phyloP scores from a whole-genome alignment of 2,797 vertebrate species.

The Silurus aristotelis region DNA sequence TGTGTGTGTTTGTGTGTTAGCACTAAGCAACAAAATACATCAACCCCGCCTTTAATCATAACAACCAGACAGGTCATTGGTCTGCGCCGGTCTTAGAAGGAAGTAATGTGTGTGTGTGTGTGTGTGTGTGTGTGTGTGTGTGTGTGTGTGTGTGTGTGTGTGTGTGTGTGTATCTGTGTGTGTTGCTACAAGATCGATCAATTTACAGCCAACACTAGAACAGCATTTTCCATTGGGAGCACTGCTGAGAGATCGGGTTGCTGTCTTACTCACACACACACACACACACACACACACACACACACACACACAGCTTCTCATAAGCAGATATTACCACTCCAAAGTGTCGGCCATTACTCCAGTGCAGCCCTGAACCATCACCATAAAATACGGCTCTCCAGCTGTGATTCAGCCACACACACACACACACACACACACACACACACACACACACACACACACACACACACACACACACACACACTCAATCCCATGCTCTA shows the following conservation, averaged over 20 bases:
- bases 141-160: constrained; percentile 29
- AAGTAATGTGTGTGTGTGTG: constrained; percentile 29
- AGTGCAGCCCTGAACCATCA: constrained; percentile 29
- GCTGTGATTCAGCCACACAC: neutral
- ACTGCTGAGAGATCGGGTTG: neutral
- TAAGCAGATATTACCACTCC: constrained; percentile 34
- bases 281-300: constrained; percentile 6
- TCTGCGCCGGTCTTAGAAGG: constrained; percentile 31
- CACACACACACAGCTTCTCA: constrained; percentile 17
- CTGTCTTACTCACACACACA: neutral
- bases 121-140: constrained; percentile 28
- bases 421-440: no score
- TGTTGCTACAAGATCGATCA: constrained; percentile 4
- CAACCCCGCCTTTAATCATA: constrained; percentile 48
- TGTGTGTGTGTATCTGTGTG: constrained; percentile 21
- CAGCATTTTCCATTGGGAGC: constrained; percentile 17
- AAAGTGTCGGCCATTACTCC: constrained; percentile 29
- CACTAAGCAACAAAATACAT: constrained; percentile 37
- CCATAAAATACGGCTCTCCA: constrained; percentile 21
- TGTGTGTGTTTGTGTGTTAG: constrained; percentile 31
- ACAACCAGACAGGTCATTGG: constrained; percentile 39
- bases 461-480: constrained; percentile 26
- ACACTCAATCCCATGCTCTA: neutral
- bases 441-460: neutral
- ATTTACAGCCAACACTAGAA: constrained; percentile 28